Base-by-base conservation (phyloP, 2,888 invertebrate species). In the Eupithecia subfuscata region DNA sequence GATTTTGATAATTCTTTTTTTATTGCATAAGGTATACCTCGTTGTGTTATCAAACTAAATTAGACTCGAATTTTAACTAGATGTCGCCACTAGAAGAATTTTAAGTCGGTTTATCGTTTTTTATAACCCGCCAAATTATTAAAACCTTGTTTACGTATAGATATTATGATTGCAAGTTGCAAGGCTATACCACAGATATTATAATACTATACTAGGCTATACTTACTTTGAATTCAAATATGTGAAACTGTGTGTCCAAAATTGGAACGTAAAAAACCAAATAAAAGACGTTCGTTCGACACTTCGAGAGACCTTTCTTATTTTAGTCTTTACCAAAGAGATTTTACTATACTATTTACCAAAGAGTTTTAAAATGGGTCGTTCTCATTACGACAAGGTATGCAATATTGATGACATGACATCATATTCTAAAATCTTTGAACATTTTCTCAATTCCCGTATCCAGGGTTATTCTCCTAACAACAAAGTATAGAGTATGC, bases 401-500 rank as follows among this genome's bases (percentile, higher is more conserved):
- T n/a, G 48, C 8, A 52, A n/a, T 40, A 43, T 22, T n/a, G 52
- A n/a, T 11, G 22, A 56, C 11, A 56, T 56, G 11, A 16, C 7
- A 30, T 63, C 18, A 30, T 63, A 30, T 63, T 25, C 16, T 12
- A 64, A 64, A 64, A 64, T 64, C 16, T 18, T 30, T 5, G 18
- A 34, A 34, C 64, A 9, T 34, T 67, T 67, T 40, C 40, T n/a
- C 40, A 45, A n/a, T 67, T 68, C 43, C 6, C 22, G 22, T 43
- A 67, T 45, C 43, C 60, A 34, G 45, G 64, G 63, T 34, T 74
- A 74, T 74, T 67, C 70, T 68, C 37, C 34, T 73, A 68, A 69
- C 73, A 74, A 74, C 74, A 72, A 67, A 72, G 70, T 72, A 71
- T 43, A 73, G 71, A 72, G 67, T 75, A 73, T 73, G 65, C 71